These are phyloP conservation scores for Austrolebias charrua DNA, from an alignment of 2,797 vertebrate species.

Conservation along the genomic window DNA sequence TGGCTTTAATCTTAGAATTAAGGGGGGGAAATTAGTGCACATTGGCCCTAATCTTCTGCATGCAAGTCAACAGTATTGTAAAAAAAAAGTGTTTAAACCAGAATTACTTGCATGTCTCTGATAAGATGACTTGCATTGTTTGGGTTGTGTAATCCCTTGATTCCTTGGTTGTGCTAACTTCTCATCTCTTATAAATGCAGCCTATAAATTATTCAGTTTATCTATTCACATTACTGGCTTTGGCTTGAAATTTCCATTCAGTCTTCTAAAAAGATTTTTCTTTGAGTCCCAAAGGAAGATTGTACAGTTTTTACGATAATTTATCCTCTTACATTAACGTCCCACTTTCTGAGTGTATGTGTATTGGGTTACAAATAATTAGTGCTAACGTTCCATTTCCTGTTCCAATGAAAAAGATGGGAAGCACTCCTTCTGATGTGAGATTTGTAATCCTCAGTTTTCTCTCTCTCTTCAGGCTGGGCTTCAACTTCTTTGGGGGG, in stretches of 20 bases:
- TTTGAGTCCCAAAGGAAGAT: slow-evolving; percentile 26
- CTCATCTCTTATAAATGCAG: slow-evolving; percentile 16
- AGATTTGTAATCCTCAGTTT: slow-evolving; percentile 24
- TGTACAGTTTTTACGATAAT: slow-evolving; percentile 18
- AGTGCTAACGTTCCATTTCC: background rate
- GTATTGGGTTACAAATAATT: background rate
- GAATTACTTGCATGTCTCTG: background rate
- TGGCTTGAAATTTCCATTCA: slow-evolving; percentile 17
- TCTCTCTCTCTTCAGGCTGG: slow-evolving; percentile 69
- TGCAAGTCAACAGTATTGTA: background rate
- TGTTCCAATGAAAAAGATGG: slow-evolving; percentile 20
- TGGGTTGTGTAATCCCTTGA: slow-evolving; percentile 6
- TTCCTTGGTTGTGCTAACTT: slow-evolving; percentile 13
- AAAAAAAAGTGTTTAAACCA: slow-evolving; percentile 5
- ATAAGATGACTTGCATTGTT: background rate
- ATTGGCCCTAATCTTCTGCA: too few species aligned
- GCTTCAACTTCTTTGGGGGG: slow-evolving; percentile 71
- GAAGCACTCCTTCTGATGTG: slow-evolving; percentile 9
- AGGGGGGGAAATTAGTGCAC: too few species aligned
- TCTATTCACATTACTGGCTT: slow-evolving; percentile 6
- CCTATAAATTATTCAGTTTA: slow-evolving; percentile 29
- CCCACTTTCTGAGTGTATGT: slow-evolving; percentile 9
- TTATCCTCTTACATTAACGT: background rate
- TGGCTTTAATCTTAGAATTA: too few species aligned
- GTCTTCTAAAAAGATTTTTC: slow-evolving; percentile 26